Conservation (phyloP, 2,888 invertebrate genomes). For the Melieria crassipennis region DNA sequence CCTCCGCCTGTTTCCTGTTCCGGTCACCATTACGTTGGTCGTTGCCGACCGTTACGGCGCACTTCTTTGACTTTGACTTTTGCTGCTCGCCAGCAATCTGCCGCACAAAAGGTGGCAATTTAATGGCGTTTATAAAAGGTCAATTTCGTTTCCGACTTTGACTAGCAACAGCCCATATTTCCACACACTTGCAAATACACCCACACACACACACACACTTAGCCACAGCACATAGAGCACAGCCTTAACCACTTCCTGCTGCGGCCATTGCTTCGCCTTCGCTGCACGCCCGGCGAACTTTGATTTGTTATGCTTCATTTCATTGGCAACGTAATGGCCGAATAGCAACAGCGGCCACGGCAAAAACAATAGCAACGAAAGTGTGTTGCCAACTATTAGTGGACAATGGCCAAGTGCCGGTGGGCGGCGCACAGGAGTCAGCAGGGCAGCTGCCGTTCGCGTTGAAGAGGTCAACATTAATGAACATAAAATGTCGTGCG, state of each 20-base stretch:
- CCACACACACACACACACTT: background rate
- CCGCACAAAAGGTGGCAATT: conserved; percentile 39
- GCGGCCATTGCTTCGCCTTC: background rate
- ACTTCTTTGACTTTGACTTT: background rate
- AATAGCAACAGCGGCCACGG: background rate
- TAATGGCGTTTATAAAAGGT: conserved; percentile 43
- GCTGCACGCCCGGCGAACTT: conserved; percentile 11
- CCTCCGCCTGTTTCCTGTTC: conserved; percentile 9
- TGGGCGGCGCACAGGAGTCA: too few relatives aligned
- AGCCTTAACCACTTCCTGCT: background rate
- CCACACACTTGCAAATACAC: background rate
- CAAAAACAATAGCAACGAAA: too few relatives aligned
- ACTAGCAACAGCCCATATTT: background rate
- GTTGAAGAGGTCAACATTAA: background rate
- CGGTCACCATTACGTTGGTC: background rate
- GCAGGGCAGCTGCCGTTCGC: too few relatives aligned
- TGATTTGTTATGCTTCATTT: conserved; percentile 30
- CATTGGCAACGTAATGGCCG: conserved; percentile 14
- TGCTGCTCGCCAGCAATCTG: background rate
- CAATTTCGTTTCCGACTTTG: conserved; percentile 39
- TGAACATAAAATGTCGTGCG: conserved; percentile 26
- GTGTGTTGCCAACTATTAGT: too few relatives aligned
- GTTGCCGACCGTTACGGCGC: too few relatives aligned
- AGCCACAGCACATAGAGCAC: background rate
- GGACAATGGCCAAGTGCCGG: too few relatives aligned